A percentile compares a stretch with the other conserved stretches of the same genome.
Conservation (phyloP, 2,113 vertebrate genomes). For the Onychostruthus taczanowskii region DNA sequence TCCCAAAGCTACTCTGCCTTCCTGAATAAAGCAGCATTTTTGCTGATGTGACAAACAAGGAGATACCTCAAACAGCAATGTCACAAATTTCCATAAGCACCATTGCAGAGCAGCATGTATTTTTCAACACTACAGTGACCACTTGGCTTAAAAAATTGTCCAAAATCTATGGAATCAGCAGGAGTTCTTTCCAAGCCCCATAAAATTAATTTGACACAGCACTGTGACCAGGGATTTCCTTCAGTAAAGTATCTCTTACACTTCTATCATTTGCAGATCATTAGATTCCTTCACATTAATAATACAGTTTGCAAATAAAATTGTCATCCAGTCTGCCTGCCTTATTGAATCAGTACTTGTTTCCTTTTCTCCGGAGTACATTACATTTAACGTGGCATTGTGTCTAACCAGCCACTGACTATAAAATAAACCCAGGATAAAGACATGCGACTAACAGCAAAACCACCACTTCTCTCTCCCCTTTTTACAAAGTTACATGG, state of each 20-base stretch:
- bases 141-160: background rate
- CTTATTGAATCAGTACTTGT: conserved; percentile 13
- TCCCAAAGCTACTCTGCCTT: background rate
- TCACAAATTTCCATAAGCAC: background rate
- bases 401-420: background rate
- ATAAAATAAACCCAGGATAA: background rate
- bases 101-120: background rate
- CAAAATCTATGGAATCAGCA: background rate
- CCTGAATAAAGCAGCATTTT: background rate
- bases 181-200: background rate
- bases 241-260: conserved; percentile 7
- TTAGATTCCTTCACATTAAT: conserved; percentile 29
- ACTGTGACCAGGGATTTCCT: background rate
- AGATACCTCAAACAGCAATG: background rate
- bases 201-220: background rate
- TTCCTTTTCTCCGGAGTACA: conserved; percentile 32
- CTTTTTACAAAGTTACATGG: background rate
- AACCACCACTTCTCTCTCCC: background rate
- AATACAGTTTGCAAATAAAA: conserved; percentile 49
- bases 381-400: background rate
- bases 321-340: conserved; percentile 17
- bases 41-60: background rate
- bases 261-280: conserved; percentile 33
- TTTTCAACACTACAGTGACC: background rate
- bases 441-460: background rate